Evolutionary conservation across 2,888 invertebrate genomes (phyloP).

Genomic region (Artemia sinica): DNA sequence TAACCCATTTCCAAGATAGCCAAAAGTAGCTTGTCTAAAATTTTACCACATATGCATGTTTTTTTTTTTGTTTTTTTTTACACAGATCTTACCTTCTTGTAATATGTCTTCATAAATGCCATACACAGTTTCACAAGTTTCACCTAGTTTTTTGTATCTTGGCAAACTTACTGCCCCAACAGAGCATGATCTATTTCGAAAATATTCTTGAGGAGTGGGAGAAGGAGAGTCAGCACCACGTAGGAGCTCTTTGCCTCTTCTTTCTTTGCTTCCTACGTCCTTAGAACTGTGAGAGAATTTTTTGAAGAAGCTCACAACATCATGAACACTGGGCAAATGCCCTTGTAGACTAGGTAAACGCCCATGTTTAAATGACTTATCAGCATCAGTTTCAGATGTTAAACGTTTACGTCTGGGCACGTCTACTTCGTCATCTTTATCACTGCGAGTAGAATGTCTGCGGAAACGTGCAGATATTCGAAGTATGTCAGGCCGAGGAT

Average conservation of each 20-base stretch:
- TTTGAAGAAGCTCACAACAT: slow-evolving; percentile 18
- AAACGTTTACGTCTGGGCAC: slow-evolving; percentile 3
- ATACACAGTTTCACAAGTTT: slow-evolving; percentile 63
- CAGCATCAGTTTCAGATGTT: slow-evolving; percentile 15
- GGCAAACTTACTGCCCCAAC: slow-evolving; percentile 38
- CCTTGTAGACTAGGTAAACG: not conserved
- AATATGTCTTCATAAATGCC: slow-evolving; percentile 61
- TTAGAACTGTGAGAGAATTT: slow-evolving; percentile 20
- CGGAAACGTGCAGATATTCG: not conserved
- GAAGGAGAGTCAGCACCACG: slow-evolving; percentile 36
- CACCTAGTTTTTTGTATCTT: slow-evolving; percentile 33
- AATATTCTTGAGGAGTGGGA: slow-evolving; percentile 29
- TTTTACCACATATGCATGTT: too few relatives aligned
- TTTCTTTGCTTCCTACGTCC: slow-evolving; percentile 17
- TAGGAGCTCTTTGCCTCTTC: slow-evolving; percentile 13
- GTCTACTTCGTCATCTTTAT: not conserved
- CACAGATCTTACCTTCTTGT: slow-evolving; percentile 42
- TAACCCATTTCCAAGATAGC: too few relatives aligned
- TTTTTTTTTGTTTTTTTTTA: too few relatives aligned
- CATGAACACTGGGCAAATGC: slow-evolving; percentile 19
- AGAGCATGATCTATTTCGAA: slow-evolving; percentile 58
- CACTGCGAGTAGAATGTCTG: not conserved
- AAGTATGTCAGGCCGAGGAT: not conserved
- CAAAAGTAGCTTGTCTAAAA: too few relatives aligned
- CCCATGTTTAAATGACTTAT: not conserved